These are phyloP conservation scores for Styela plicata DNA, from an alignment of 23 tunicate genomes.

Conservation along the genomic window DNA sequence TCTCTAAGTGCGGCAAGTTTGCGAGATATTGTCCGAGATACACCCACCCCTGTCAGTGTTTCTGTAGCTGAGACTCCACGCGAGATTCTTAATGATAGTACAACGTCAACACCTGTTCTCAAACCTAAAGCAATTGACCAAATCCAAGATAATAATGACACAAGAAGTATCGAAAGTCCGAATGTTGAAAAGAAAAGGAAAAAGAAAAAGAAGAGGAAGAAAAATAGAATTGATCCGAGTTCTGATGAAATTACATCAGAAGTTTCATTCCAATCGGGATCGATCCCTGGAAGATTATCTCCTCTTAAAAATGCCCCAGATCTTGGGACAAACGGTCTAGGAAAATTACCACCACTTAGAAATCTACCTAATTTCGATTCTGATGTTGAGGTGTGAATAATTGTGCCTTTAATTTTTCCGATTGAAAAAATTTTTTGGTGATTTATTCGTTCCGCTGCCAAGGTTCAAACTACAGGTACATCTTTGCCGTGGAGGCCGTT, in stretches of 20 bases:
- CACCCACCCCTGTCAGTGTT: constrained; percentile 33
- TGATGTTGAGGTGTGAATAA: constrained; percentile 12
- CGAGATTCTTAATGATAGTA: not conserved
- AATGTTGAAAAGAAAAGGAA: not conserved
- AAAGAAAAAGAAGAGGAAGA: not conserved
- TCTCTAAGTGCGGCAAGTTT: constrained; percentile 18
- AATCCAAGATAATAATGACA: constrained; percentile 1
- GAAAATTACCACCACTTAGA: constrained; percentile 16
- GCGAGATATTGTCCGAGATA: constrained; percentile 24
- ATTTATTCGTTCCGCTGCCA: too few species aligned
- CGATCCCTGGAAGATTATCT: constrained; percentile 2
- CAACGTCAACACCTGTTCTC: not conserved
- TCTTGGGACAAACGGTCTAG: not conserved
- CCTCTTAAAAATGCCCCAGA: constrained; percentile 11
- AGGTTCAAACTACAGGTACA: too few species aligned
- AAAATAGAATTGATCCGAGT: constrained; percentile 10
- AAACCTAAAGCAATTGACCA: not conserved
- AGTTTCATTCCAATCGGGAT: not conserved
- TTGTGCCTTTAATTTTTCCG: not conserved
- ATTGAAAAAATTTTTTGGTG: too few species aligned
- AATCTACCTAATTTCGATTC: constrained; percentile 10
- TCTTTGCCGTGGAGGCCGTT: too few species aligned
- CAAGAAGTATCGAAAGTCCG: not conserved
- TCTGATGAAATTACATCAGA: not conserved
- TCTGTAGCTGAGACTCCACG: not conserved